phyloP scores from a whole-genome alignment of 2,888 invertebrate species.

The Parthenolecanium corni region DNA sequence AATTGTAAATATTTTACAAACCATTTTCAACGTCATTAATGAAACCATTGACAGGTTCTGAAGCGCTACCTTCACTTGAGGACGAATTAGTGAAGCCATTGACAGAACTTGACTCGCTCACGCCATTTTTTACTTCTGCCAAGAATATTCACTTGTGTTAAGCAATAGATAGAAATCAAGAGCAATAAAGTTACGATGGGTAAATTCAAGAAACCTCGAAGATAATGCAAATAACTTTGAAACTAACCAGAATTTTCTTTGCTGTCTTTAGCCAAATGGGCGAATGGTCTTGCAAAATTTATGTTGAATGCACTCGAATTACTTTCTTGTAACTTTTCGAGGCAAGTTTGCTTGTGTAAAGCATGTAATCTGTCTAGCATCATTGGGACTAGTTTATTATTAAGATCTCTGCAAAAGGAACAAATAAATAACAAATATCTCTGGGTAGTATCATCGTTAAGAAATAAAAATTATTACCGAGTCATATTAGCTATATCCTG shows the following conservation, averaged over 20 bases:
- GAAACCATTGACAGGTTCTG: constrained; percentile 11
- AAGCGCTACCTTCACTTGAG: background rate
- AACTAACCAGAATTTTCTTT: constrained; percentile 14
- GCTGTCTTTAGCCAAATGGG: constrained; percentile 40
- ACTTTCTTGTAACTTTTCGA: constrained; percentile 36
- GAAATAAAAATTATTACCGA: constrained; percentile 40
- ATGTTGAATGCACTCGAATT: constrained; percentile 19
- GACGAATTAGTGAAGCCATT: constrained; percentile 19
- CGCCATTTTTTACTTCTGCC: constrained; percentile 1
- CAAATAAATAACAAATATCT: background rate
- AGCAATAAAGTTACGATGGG: background rate
- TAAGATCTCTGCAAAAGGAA: constrained; percentile 56
- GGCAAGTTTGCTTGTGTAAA: constrained; percentile 49
- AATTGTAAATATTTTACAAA: background rate
- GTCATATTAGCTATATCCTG: constrained; percentile 86
- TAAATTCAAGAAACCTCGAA: background rate
- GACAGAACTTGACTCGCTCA: constrained; percentile 1
- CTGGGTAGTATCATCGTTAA: background rate
- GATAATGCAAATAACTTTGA: background rate
- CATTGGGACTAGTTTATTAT: constrained; percentile 72
- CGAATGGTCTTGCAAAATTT: constrained; percentile 43
- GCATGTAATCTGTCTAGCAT: constrained; percentile 72
- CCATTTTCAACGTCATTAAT: constrained; percentile 7
- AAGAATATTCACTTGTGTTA: background rate
- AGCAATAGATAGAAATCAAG: background rate